Evolutionary conservation across 2,113 vertebrate genomes (phyloP), one percentile per base, ranked within the genome.

Genomic region (Heterocephalus glaber): DNA sequence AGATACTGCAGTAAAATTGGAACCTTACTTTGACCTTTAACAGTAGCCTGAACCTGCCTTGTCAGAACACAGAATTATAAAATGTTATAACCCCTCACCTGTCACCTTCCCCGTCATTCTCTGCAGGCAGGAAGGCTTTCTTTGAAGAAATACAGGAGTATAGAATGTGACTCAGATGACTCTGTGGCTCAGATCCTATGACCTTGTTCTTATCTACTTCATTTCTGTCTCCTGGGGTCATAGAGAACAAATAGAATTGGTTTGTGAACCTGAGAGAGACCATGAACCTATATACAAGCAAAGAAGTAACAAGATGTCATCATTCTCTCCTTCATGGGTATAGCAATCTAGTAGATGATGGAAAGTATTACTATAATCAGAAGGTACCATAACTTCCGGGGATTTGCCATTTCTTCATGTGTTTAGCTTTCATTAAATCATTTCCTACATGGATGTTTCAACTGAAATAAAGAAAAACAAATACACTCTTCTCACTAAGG

Each of bases 121-220:
- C 38, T 86, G 90, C 20, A 38, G 33, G 14, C 56, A 81, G 58
- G 19, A 87, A 68, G 17, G 41, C 2, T 28, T 82, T 74, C 17
- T 95, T 81, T 86, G 66, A 86, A 92, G 41, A 87, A 65, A 95
- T 20, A 80, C 20, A 26, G 60, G 83, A 85, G 63, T 24, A 84
- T n/a, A 87, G 24, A 81, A 24, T 81, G 30, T 61, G 76, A 86
- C 5, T 70, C 61, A 54, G 30, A n/a, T 74, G 61, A 72, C 7
- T 56, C 63, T 5, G 35, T 86, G 63, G 12, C 38, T 79, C 26
- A 41, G 22, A 86, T 80, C 52, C 9, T 33, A 68, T 65, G 5
- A 33, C 7, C 44, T 44, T 89, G n/a, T 84, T 68, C 61, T 77
- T 33, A 83, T 89, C 38, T 47, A 54, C 33, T 86, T 86, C 84